Evolutionary conservation across 1,140 invertebrate genomes (phyloP).

Genomic region (Drosophila rhopaloa): DNA sequence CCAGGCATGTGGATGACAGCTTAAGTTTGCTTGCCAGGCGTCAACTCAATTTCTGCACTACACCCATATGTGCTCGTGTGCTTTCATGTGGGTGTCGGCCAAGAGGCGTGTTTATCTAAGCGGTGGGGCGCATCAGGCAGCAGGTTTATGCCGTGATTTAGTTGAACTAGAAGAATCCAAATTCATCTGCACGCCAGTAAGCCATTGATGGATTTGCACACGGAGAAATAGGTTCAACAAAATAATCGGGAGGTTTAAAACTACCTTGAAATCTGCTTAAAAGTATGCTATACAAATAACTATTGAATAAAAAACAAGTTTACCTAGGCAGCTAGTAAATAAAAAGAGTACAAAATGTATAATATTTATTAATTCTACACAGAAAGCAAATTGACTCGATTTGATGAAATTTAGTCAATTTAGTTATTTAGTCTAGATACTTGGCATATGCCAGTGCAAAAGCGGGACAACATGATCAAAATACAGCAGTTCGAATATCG

Average conservation of each 20-base stretch:
- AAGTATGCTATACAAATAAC: not conserved
- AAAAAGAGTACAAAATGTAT: no score
- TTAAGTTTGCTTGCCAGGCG: conserved; percentile 74
- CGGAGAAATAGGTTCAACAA: not conserved
- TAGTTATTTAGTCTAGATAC: no score
- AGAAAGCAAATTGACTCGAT: no score
- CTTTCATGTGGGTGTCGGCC: not conserved
- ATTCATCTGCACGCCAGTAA: conserved; percentile 5
- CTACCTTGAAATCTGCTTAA: not conserved
- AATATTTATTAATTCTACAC: no score
- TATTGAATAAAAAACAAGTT: no score
- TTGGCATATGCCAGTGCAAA: no score
- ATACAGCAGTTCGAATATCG: no score
- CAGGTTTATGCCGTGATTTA: conserved; percentile 42
- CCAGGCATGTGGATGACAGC: conserved; percentile 67
- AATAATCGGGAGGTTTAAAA: not conserved
- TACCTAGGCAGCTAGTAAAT: no score
- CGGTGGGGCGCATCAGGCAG: not conserved
- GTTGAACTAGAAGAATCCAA: conserved; percentile 17
- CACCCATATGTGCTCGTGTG: not conserved
- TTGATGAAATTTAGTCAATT: no score
- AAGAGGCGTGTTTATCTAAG: conserved; percentile 57
- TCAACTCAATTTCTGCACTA: conserved; percentile 70
- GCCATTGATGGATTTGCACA: not conserved
- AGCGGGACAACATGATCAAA: no score